These are phyloP conservation scores for Lagorchestes hirsutus DNA, from an alignment of 2,797 vertebrate genomes.

Conservation along the genomic window DNA sequence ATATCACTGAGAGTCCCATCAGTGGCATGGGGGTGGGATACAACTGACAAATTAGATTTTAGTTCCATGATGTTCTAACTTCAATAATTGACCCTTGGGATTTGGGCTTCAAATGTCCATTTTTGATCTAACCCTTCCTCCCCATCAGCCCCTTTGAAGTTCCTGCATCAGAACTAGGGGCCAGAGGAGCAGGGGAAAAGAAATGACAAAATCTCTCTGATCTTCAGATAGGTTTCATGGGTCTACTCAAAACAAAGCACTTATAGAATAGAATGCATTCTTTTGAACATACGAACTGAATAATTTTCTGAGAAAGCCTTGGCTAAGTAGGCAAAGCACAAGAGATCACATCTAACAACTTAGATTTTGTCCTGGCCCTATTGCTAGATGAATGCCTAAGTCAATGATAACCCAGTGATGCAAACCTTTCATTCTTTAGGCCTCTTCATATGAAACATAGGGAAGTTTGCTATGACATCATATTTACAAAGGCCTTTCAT, in stretches of 20 bases:
- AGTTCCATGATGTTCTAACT: neutral
- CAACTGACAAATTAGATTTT: neutral
- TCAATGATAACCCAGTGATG: neutral
- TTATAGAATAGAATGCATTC: neutral
- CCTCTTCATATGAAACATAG: neutral
- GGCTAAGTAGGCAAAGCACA: neutral
- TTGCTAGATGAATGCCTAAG: neutral
- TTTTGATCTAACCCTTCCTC: neutral
- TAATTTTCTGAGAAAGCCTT: neutral
- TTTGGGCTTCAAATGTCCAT: neutral
- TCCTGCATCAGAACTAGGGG: neutral
- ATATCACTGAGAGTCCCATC: neutral
- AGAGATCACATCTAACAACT: neutral
- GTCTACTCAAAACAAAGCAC: neutral
- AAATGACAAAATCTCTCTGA: neutral
- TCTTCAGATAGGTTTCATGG: neutral
- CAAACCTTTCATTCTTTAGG: neutral
- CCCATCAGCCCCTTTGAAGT: neutral
- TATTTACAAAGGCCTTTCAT: neutral
- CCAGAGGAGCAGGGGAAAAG: neutral
- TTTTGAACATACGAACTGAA: neutral
- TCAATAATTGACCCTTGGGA: slow-evolving; percentile 1
- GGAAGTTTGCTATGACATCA: neutral
- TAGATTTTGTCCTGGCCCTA: neutral
- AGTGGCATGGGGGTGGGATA: neutral